Conservation (phyloP, 2,888 invertebrate species). For the Linnaemya tessellans region DNA sequence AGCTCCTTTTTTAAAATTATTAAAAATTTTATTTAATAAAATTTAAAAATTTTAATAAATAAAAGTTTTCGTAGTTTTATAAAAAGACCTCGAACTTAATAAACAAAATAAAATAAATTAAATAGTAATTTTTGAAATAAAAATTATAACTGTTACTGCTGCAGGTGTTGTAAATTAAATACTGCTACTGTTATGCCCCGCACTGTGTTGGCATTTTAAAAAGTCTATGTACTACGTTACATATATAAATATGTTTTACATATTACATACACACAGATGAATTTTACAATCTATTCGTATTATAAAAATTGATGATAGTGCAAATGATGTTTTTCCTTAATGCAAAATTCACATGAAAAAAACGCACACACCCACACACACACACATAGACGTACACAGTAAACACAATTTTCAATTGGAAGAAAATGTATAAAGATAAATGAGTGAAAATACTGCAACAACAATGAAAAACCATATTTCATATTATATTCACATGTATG, state of each 20-base stretch:
- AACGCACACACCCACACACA: neutral
- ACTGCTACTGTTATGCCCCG: neutral
- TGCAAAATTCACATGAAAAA: constrained; percentile 42
- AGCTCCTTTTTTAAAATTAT: too few relatives aligned
- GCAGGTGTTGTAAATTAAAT: too few relatives aligned
- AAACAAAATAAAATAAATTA: too few relatives aligned
- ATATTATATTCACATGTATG: neutral
- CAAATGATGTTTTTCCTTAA: constrained; percentile 67
- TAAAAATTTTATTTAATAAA: too few relatives aligned
- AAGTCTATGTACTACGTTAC: neutral
- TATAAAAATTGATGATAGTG: constrained; percentile 69
- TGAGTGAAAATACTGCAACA: constrained; percentile 40
- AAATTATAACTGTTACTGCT: too few relatives aligned
- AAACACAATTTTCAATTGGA: constrained; percentile 66
- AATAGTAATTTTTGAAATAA: too few relatives aligned
- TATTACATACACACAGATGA: neutral
- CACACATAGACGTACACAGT: neutral
- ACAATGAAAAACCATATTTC: constrained; percentile 29
- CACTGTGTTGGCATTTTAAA: neutral
- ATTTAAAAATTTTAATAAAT: too few relatives aligned
- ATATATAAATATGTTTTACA: neutral
- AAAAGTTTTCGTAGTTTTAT: too few relatives aligned
- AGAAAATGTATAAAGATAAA: constrained; percentile 69
- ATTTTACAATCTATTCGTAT: constrained; percentile 35
- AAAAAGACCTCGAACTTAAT: too few relatives aligned